Evolutionary conservation across 2,888 invertebrate genomes (phyloP).

Genomic region (Dryobota labecula): DNA sequence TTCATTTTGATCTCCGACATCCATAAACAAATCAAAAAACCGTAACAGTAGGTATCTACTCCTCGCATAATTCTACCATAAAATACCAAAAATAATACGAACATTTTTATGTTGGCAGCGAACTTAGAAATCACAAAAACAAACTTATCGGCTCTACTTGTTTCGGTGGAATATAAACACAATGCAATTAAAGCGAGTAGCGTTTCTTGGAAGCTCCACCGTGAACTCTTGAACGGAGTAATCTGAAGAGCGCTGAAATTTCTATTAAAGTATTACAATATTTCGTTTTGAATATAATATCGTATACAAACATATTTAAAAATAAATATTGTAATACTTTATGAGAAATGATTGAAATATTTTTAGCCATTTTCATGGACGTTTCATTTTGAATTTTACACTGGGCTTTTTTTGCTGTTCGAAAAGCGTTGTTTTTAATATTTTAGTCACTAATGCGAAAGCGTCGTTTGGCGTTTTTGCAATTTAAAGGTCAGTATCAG

Average conservation of each 20-base stretch:
- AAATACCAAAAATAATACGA: not conserved
- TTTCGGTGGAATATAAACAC: constrained; percentile 4
- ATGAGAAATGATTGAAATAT: not conserved
- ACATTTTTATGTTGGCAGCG: constrained; percentile 15
- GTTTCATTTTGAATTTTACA: not conserved
- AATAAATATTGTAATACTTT: not conserved
- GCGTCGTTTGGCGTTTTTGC: too few relatives aligned
- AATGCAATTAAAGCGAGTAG: not conserved
- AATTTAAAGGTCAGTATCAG: too few relatives aligned
- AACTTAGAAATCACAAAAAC: constrained; percentile 23
- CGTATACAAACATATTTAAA: not conserved
- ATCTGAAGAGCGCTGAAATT: constrained; percentile 6
- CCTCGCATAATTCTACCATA: too few relatives aligned
- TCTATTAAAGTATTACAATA: not conserved
- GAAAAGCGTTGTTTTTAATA: not conserved
- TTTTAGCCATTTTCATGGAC: not conserved
- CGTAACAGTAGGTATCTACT: too few relatives aligned
- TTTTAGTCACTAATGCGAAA: too few relatives aligned
- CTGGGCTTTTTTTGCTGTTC: not conserved
- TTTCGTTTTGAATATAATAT: not conserved
- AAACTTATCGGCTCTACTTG: not conserved
- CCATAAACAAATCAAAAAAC: constrained; percentile 4
- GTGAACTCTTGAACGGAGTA: constrained; percentile 27
- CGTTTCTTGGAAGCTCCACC: constrained; percentile 28
- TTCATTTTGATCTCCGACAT: constrained; percentile 7